A percentile compares a stretch with the other conserved stretches of the same genome.
Conservation (phyloP, 2,888 invertebrate genomes). For the Gastracanthus pulcherrimus region DNA sequence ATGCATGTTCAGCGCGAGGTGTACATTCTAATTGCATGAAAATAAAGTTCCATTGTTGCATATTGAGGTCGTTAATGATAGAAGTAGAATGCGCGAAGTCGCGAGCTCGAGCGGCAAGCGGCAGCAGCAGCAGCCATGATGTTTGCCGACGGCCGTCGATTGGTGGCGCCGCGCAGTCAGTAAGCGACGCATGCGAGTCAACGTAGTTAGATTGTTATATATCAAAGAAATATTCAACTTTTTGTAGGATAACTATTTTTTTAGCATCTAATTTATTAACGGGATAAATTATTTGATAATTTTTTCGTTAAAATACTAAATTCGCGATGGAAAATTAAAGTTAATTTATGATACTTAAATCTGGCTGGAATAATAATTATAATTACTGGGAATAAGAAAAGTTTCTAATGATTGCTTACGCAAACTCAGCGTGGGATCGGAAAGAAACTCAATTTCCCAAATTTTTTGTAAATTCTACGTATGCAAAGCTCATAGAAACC, state of each 20-base stretch:
- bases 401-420: constrained; percentile 8
- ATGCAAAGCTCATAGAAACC: background rate
- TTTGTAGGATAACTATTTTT: background rate
- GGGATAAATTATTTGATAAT: background rate
- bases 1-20: constrained; percentile 11
- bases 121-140: background rate
- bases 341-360: background rate
- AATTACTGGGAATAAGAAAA: constrained; percentile 1
- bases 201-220: background rate
- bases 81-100: background rate
- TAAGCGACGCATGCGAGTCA: background rate
- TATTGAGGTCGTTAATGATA: constrained; percentile 43
- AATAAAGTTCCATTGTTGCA: constrained; percentile 32
- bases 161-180: background rate
- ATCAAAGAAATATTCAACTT: background rate
- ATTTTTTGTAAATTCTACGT: constrained; percentile 8
- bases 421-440: constrained; percentile 31
- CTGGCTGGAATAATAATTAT: background rate
- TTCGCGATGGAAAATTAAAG: background rate
- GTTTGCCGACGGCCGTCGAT: constrained; percentile 51
- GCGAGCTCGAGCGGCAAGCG: background rate
- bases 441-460: constrained; percentile 20
- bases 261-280: background rate
- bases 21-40: constrained; percentile 39
- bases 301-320: background rate